phyloP scores from a whole-genome alignment of 2,113 vertebrate species.

The Agapornis roseicollis region DNA sequence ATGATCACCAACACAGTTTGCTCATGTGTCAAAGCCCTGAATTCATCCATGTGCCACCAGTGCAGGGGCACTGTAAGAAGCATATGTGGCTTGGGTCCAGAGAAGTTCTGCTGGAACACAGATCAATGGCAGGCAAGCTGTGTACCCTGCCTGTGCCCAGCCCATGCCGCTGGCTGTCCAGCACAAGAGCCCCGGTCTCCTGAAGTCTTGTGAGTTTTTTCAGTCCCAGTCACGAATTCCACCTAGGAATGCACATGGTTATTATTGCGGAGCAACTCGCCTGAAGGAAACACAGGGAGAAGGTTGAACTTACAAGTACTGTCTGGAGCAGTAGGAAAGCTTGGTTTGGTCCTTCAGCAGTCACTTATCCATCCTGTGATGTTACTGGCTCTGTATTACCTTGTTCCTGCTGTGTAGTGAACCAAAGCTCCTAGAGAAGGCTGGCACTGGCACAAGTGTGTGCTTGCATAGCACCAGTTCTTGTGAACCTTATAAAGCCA shows the following conservation, averaged over 20 bases:
- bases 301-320: neutral
- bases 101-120: neutral
- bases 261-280: neutral
- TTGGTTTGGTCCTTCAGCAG: neutral
- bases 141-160: neutral
- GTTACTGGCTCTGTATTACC: neutral
- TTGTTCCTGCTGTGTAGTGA: neutral
- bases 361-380: accelerated
- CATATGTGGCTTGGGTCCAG: accelerated
- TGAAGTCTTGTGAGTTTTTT: neutral
- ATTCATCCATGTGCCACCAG: neutral
- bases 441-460: neutral
- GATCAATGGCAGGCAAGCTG: accelerated
- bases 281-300: neutral
- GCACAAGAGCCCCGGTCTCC: neutral
- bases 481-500: neutral
- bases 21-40: neutral
- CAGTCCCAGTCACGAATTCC: neutral
- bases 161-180: neutral
- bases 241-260: neutral
- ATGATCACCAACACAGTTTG: neutral
- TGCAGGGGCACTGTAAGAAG: neutral
- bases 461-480: neutral
- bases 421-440: neutral
- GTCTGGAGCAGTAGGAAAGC: neutral